Percentiles rank a stretch among this genome's conserved stretches.
Evolutionary conservation across 2,888 invertebrate genomes (phyloP).

Genomic region (Himalopsyche tibetana): DNA sequence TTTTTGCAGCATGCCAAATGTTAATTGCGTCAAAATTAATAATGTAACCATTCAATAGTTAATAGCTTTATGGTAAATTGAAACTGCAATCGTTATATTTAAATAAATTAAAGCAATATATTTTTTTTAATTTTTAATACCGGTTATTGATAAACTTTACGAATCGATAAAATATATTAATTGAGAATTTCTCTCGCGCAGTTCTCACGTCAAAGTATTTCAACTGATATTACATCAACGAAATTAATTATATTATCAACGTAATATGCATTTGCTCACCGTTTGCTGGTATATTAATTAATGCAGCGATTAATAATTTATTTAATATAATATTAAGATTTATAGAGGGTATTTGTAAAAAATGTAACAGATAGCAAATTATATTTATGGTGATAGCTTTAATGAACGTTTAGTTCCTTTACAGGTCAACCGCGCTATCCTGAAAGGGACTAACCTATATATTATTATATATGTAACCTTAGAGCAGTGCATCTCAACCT

Average conservation of each 20-base stretch:
- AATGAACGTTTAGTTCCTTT: too few species aligned
- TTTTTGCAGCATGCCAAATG: too few species aligned
- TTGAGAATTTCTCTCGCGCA: neutral
- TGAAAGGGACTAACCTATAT: too few species aligned
- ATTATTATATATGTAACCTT: too few species aligned
- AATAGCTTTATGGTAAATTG: neutral
- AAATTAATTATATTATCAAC: neutral
- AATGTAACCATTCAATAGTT: too few species aligned
- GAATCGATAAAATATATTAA: neutral
- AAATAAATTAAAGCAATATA: neutral
- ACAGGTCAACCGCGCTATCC: too few species aligned
- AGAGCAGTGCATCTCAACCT: too few species aligned
- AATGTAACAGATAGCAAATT: too few species aligned
- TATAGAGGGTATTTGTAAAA: too few species aligned
- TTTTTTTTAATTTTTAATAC: neutral
- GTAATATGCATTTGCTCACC: neutral
- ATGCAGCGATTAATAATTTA: neutral
- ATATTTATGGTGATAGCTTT: too few species aligned
- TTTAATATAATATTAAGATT: too few species aligned
- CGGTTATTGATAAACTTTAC: neutral
- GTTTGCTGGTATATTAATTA: neutral
- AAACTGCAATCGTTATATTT: neutral
- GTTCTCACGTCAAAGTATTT: constrained; percentile 13
- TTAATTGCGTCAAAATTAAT: too few species aligned
- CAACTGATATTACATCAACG: constrained; percentile 18